phyloP scores from a whole-genome alignment of 2,888 invertebrate species.

The Hirtodrosophila cameraria region DNA sequence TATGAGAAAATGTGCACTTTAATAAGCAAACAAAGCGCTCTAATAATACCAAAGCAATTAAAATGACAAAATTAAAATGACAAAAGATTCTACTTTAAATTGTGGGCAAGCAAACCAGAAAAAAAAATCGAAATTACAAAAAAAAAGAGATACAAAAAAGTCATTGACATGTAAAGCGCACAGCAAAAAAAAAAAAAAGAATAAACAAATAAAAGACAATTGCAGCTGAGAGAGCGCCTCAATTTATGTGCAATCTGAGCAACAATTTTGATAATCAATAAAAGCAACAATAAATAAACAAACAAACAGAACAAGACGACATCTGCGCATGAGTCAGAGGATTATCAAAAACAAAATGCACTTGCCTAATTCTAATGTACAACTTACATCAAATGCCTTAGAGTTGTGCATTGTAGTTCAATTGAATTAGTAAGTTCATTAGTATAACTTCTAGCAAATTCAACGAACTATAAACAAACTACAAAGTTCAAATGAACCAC shows the following conservation, averaged over 20 bases:
- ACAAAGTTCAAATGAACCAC: too few species aligned
- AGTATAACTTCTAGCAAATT: too few species aligned
- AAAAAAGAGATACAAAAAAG: conserved; percentile 49
- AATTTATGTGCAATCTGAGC: conserved; percentile 23
- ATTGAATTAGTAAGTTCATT: too few species aligned
- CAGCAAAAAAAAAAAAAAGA: conserved; percentile 19
- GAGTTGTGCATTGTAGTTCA: too few species aligned
- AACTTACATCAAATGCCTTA: too few species aligned
- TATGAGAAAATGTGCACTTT: conserved; percentile 42
- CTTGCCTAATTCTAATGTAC: conserved; percentile 32
- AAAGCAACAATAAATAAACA: conserved; percentile 15
- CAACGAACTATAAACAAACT: too few species aligned
- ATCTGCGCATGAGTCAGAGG: conserved; percentile 50
- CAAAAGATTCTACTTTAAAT: conserved; percentile 64
- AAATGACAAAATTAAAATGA: conserved; percentile 66
- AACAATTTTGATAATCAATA: conserved; percentile 26
- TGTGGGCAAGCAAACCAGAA: conserved; percentile 21
- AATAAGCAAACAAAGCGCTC: conserved; percentile 65
- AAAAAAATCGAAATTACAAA: conserved; percentile 10
- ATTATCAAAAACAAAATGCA: conserved; percentile 33
- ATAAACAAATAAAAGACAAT: conserved; percentile 37
- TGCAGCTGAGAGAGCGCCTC: conserved; percentile 5
- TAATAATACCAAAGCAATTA: conserved; percentile 31
- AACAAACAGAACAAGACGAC: conserved; percentile 12
- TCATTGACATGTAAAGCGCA: conserved; percentile 70